phyloP scores from a whole-genome alignment of 2,888 invertebrate genomes.

The Empis livida region DNA sequence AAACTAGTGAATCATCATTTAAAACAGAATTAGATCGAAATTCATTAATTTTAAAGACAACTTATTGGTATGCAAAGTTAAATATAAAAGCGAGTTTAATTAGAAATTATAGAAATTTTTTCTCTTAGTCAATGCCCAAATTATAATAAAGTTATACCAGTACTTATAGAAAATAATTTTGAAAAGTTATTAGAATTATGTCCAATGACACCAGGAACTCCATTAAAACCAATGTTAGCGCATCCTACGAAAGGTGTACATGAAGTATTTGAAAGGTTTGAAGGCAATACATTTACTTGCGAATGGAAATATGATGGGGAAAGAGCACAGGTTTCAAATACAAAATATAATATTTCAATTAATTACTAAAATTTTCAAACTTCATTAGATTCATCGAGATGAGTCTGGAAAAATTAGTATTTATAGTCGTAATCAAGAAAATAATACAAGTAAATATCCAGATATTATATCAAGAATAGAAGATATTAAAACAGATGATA shows the following conservation, averaged over 20 bases:
- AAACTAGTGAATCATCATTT: constrained; percentile 49
- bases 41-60: constrained; percentile 72
- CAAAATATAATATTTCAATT: background rate
- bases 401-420: constrained; percentile 60
- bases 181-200: constrained; percentile 63
- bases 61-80: constrained; percentile 58
- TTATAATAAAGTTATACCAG: constrained; percentile 73
- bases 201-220: constrained; percentile 80
- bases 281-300: constrained; percentile 82
- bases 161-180: constrained; percentile 64
- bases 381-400: constrained; percentile 54
- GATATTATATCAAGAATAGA: constrained; percentile 70
- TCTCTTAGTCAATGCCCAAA: constrained; percentile 78
- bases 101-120: background rate
- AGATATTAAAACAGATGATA: constrained; percentile 40
- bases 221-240: constrained; percentile 96
- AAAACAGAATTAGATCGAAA: constrained; percentile 63
- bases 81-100: constrained; percentile 1
- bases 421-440: constrained; percentile 92
- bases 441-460: constrained; percentile 90
- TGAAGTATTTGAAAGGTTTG: constrained; percentile 73
- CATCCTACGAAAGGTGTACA: constrained; percentile 91
- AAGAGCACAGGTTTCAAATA: constrained; percentile 67
- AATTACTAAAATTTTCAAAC: background rate
- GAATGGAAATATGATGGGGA: constrained; percentile 99